Evolutionary conservation across 2,797 vertebrate species (phyloP).

Genomic region (Tokudaia muenninki): DNA sequence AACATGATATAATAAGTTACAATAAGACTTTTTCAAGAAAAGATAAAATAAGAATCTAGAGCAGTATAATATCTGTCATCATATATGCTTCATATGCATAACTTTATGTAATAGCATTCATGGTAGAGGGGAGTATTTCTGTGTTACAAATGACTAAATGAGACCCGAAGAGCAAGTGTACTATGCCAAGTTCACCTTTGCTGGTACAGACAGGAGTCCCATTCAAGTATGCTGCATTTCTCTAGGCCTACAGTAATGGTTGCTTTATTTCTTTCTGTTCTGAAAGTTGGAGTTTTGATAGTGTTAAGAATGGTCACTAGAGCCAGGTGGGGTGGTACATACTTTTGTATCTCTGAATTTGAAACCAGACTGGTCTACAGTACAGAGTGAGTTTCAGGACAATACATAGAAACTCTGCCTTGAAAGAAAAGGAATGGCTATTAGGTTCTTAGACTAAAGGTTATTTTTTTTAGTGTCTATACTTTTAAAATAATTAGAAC

Average conservation of each 20-base stretch:
- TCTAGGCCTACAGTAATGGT: not conserved
- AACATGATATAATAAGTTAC: not conserved
- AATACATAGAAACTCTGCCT: not conserved
- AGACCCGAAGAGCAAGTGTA: not conserved
- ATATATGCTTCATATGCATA: not conserved
- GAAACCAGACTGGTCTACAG: not conserved
- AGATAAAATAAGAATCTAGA: not conserved
- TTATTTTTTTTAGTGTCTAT: not conserved
- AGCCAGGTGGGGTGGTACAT: not conserved
- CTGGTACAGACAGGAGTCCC: not conserved
- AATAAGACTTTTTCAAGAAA: not conserved
- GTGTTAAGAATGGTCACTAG: not conserved
- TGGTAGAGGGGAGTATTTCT: not conserved
- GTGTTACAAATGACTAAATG: not conserved
- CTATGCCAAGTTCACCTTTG: not conserved
- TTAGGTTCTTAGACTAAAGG: slow-evolving; percentile 7
- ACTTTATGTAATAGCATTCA: not conserved
- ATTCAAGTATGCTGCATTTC: not conserved
- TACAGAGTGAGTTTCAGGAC: not conserved
- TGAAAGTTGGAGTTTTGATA: not conserved
- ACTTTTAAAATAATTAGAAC: slow-evolving; percentile 15
- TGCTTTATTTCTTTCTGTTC: not conserved
- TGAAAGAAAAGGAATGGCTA: not conserved
- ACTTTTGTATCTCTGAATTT: not conserved
- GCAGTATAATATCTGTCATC: not conserved